These are phyloP conservation scores for Trissoscelio sp. DNA, from an alignment of 2,888 invertebrate genomes.

Conservation along the genomic window DNA sequence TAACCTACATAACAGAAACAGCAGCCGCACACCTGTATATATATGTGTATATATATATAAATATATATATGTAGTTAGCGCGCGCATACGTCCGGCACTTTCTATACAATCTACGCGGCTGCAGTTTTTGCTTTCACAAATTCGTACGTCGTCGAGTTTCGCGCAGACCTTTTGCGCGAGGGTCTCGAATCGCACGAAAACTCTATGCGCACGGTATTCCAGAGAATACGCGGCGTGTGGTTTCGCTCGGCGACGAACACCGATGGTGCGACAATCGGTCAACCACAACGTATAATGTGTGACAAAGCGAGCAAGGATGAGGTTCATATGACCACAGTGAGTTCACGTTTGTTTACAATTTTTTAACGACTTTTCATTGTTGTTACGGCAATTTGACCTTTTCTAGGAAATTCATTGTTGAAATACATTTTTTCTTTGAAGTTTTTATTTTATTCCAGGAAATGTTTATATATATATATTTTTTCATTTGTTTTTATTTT, in stretches of 20 bases:
- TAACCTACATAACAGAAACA: constrained; percentile 33
- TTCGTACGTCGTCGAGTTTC: background rate
- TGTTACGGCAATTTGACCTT: too few species aligned
- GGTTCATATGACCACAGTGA: constrained; percentile 80
- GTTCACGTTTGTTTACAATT: constrained; percentile 11
- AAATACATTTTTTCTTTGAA: too few species aligned
- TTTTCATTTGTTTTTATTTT: too few species aligned
- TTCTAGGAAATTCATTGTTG: too few species aligned
- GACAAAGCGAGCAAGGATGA: constrained; percentile 75
- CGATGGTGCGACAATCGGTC: constrained; percentile 31
- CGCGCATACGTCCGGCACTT: background rate
- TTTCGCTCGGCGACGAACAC: constrained; percentile 27
- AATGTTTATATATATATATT: too few species aligned
- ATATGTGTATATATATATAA: too few species aligned
- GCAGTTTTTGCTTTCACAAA: background rate
- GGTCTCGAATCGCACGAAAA: background rate
- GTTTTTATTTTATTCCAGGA: too few species aligned
- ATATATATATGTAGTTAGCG: too few species aligned
- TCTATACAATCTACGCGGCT: background rate
- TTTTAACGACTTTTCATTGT: too few species aligned
- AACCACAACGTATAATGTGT: constrained; percentile 74
- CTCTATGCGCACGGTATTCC: constrained; percentile 61
- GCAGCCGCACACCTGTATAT: constrained; percentile 6
- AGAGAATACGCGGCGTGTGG: constrained; percentile 41
- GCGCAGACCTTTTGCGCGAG: background rate